A percentile compares a stretch with the other conserved stretches of the same genome.
Evolutionary conservation across 1,140 invertebrate species (phyloP).

Genomic region (Drosophila lacertosa): DNA sequence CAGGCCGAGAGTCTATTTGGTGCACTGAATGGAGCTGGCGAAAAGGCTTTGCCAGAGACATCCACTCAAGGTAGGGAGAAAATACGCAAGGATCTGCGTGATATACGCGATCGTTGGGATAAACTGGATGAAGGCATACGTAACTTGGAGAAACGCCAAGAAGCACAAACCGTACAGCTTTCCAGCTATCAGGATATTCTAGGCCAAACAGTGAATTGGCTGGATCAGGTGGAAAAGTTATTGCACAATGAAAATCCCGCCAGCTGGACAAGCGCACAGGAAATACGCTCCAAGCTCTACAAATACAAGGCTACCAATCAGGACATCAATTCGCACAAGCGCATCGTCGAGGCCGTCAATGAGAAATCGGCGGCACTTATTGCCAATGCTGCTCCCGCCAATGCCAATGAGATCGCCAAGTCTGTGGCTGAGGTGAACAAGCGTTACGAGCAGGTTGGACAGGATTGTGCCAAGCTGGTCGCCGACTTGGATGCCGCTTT

Average conservation of each 20-base stretch:
- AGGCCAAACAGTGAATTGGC: slow-evolving; percentile 92
- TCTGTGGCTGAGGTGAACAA: slow-evolving; percentile 89
- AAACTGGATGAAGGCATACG: slow-evolving; percentile 91
- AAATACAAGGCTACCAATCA: slow-evolving; percentile 94
- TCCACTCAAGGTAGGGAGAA: slow-evolving; percentile 94
- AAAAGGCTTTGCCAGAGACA: slow-evolving; percentile 95
- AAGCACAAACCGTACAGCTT: slow-evolving; percentile 93
- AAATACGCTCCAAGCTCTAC: slow-evolving; percentile 93
- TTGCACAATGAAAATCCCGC: slow-evolving; percentile 89
- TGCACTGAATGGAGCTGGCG: slow-evolving; percentile 90
- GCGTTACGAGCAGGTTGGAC: slow-evolving; percentile 89
- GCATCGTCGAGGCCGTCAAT: slow-evolving; percentile 93
- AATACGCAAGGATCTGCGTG: slow-evolving; percentile 92
- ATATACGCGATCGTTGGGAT: slow-evolving; percentile 93
- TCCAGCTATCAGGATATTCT: slow-evolving; percentile 93
- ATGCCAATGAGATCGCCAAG: slow-evolving; percentile 87
- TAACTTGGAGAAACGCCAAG: slow-evolving; percentile 92
- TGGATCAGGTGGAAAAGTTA: slow-evolving; percentile 93
- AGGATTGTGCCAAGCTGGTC: slow-evolving; percentile 87
- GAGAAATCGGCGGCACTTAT: slow-evolving; percentile 89
- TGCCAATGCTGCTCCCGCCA: slow-evolving; percentile 86
- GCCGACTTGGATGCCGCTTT: slow-evolving; percentile 89
- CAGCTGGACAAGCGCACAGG: slow-evolving; percentile 90
- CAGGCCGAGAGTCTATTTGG: slow-evolving; percentile 91
- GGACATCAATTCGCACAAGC: slow-evolving; percentile 95